These are phyloP conservation scores for Silurus aristotelis DNA, from an alignment of 2,797 vertebrate species.

Conservation along the genomic window DNA sequence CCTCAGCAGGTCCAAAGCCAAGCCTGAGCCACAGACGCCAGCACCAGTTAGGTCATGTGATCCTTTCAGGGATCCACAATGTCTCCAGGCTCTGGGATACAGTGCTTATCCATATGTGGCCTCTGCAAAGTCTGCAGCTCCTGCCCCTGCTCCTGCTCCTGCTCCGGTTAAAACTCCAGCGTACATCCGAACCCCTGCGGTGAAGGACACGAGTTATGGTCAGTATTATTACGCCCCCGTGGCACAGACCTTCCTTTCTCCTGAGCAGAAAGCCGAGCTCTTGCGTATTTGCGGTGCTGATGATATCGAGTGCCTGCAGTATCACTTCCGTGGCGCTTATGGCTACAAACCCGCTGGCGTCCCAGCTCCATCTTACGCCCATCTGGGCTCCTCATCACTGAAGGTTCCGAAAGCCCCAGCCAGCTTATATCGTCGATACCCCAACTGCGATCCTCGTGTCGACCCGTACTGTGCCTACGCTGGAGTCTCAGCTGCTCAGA, in stretches of 20 bases:
- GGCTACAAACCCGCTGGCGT: conserved; percentile 67
- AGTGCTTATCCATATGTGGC: conserved; percentile 71
- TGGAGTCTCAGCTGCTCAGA: conserved; percentile 59
- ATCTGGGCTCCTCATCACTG: conserved; percentile 72
- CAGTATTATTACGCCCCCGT: conserved; percentile 69
- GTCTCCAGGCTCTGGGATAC: conserved; percentile 69
- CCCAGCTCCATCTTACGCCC: conserved; percentile 71
- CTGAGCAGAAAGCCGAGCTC: conserved; percentile 76
- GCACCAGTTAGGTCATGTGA: conserved; percentile 76
- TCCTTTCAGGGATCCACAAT: conserved; percentile 76
- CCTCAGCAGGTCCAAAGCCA: conserved; percentile 63
- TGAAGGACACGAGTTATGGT: conserved; percentile 64
- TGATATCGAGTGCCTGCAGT: conserved; percentile 79
- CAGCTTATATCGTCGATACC: conserved; percentile 68
- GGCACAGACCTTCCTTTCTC: conserved; percentile 69
- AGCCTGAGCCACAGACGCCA: conserved; percentile 67
- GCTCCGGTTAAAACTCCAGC: conserved; percentile 59
- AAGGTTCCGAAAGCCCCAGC: conserved; percentile 70
- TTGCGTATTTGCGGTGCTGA: conserved; percentile 75
- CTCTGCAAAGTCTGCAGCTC: conserved; percentile 56
- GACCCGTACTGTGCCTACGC: conserved; percentile 71
- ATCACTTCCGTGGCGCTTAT: conserved; percentile 75
- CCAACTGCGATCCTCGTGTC: conserved; percentile 71
- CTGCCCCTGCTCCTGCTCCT: conserved; percentile 57
- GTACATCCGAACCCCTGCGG: conserved; percentile 46